Evolutionary conservation across 2,113 vertebrate genomes (phyloP).

Genomic region (Malurus melanocephalus): DNA sequence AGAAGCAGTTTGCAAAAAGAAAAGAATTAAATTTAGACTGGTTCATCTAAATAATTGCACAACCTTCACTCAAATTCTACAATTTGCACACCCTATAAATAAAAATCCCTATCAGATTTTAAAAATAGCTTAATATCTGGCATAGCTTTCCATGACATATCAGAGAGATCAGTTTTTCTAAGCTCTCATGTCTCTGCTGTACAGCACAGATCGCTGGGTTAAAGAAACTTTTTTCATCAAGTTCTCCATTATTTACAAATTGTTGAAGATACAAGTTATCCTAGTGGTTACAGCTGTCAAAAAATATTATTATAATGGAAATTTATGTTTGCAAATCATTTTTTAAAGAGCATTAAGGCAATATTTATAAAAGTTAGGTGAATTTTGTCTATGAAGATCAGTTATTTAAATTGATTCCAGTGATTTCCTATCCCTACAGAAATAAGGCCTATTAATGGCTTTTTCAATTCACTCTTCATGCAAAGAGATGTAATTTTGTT

Average conservation of each 20-base stretch:
- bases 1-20: neutral
- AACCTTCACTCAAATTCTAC: neutral
- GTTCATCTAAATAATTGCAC: neutral
- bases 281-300: neutral
- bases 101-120: neutral
- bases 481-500: constrained; percentile 38
- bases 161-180: neutral
- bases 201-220: neutral
- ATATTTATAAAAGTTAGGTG: neutral
- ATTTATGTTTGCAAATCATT: neutral
- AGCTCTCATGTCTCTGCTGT: neutral
- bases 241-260: neutral
- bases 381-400: neutral
- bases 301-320: neutral
- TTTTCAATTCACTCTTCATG: neutral
- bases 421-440: neutral
- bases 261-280: neutral
- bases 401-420: neutral
- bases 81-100: neutral
- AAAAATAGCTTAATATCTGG: neutral
- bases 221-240: neutral
- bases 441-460: neutral
- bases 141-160: neutral
- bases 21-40: neutral
- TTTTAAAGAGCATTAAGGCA: neutral